phyloP scores from a whole-genome alignment of 2,888 invertebrate species.

The Parnassius mnemosyne region DNA sequence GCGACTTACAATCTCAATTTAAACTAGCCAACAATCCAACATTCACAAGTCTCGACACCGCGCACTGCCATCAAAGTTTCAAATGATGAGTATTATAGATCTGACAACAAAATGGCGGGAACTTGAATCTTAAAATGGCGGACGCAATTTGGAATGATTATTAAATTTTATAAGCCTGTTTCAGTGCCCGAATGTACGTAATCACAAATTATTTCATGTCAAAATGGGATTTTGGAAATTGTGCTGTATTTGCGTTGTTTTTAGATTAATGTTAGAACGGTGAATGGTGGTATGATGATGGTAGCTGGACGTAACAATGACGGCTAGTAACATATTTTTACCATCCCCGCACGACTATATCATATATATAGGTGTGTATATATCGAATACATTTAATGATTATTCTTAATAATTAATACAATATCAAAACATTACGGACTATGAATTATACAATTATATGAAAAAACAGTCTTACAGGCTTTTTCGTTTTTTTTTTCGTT shows the following conservation, averaged over 20 bases:
- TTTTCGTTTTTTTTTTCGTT: slow-evolving; percentile 52
- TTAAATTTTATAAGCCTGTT: neutral
- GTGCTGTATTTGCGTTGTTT: neutral
- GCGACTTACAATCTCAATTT: neutral
- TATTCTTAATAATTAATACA: slow-evolving; percentile 69
- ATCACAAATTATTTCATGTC: neutral
- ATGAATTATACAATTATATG: slow-evolving; percentile 68
- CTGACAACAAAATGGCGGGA: neutral
- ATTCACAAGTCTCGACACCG: neutral
- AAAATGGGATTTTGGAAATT: neutral
- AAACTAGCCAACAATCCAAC: neutral
- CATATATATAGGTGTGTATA: slow-evolving; percentile 16
- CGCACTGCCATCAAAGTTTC: slow-evolving; percentile 2
- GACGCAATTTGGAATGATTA: neutral
- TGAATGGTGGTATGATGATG: neutral
- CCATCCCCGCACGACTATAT: slow-evolving; percentile 27
- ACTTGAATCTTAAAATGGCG: slow-evolving; percentile 1
- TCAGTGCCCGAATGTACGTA: neutral
- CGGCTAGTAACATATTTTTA: neutral
- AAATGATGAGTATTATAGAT: neutral
- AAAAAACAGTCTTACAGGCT: slow-evolving; percentile 78
- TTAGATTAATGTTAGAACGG: neutral
- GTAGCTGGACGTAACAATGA: neutral
- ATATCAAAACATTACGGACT: slow-evolving; percentile 76
- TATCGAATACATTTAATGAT: slow-evolving; percentile 42